A percentile compares a stretch with the other conserved stretches of the same genome.
phyloP scores from a whole-genome alignment of 2,888 invertebrate species.

The Cryptocheilus praepositus region DNA sequence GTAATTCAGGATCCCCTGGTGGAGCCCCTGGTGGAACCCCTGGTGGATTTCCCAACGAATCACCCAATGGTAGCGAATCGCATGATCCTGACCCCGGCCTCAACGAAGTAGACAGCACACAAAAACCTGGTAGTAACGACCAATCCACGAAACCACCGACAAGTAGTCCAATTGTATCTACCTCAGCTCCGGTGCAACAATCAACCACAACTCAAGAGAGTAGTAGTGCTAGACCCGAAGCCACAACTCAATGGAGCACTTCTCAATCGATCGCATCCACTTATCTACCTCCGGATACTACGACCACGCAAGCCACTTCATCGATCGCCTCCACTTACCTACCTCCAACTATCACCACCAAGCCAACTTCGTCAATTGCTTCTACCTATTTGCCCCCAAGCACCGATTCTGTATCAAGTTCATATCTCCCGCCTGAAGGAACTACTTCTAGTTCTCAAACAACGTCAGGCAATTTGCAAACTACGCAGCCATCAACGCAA shows the following conservation, averaged over 20 bases:
- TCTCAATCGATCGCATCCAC: conserved; percentile 8
- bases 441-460: background rate
- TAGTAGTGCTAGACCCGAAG: background rate
- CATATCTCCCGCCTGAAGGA: background rate
- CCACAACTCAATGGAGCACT: conserved; percentile 10
- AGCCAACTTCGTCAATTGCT: background rate
- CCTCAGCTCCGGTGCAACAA: background rate
- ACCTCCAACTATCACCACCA: conserved; percentile 16
- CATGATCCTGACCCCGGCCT: conserved; percentile 25
- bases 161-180: conserved; percentile 19
- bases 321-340: conserved; percentile 24
- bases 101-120: conserved; percentile 30
- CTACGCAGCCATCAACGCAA: conserved; percentile 11
- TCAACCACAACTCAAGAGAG: conserved; percentile 1
- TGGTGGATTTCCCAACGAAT: no score
- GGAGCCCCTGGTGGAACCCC: background rate
- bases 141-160: conserved; percentile 19
- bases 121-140: conserved; percentile 1
- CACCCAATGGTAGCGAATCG: no score
- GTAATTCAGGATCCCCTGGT: conserved; percentile 35
- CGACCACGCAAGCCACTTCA: conserved; percentile 24
- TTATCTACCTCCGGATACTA: conserved; percentile 15
- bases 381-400: conserved; percentile 1
- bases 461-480: conserved; percentile 1
- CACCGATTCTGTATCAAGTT: background rate